Percentiles rank a stretch among this genome's conserved stretches.
These are phyloP conservation scores for Ceramica pisi DNA, from an alignment of 2,888 invertebrate genomes.

Conservation along the genomic window DNA sequence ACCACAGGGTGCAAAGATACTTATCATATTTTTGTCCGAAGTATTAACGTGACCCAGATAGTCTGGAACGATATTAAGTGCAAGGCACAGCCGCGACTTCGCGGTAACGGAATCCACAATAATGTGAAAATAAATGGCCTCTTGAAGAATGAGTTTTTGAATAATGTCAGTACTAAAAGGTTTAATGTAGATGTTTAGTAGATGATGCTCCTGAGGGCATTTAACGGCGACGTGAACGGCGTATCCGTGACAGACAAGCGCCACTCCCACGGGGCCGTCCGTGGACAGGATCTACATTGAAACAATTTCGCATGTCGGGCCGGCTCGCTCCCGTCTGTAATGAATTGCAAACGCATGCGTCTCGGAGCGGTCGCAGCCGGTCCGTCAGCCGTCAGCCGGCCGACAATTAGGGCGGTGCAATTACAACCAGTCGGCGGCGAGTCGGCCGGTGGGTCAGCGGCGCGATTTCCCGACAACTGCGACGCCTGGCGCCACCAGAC, in stretches of 20 bases:
- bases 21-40: slow-evolving; percentile 75
- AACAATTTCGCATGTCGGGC: slow-evolving; percentile 85
- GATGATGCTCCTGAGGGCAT: slow-evolving; percentile 68
- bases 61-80: slow-evolving; percentile 71
- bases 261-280: slow-evolving; percentile 76
- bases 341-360: slow-evolving; percentile 85
- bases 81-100: slow-evolving; percentile 66
- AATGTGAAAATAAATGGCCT: slow-evolving; percentile 69
- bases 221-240: slow-evolving; percentile 81
- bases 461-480: slow-evolving; percentile 86
- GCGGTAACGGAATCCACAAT: slow-evolving; percentile 74
- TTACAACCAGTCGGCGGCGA: slow-evolving; percentile 83
- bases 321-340: slow-evolving; percentile 75
- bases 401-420: slow-evolving; percentile 89
- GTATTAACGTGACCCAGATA: slow-evolving; percentile 80
- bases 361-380: slow-evolving; percentile 71
- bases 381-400: slow-evolving; percentile 79
- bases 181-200: slow-evolving; percentile 68
- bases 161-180: slow-evolving; percentile 63
- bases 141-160: slow-evolving; percentile 68
- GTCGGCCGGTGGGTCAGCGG: slow-evolving; percentile 88
- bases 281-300: slow-evolving; percentile 85
- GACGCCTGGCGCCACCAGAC: slow-evolving; percentile 85
- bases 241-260: slow-evolving; percentile 77
- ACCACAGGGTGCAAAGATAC: slow-evolving; percentile 75